Base-by-base conservation (phyloP, 2,888 invertebrate genomes). In the Cheilosia vernalis region DNA sequence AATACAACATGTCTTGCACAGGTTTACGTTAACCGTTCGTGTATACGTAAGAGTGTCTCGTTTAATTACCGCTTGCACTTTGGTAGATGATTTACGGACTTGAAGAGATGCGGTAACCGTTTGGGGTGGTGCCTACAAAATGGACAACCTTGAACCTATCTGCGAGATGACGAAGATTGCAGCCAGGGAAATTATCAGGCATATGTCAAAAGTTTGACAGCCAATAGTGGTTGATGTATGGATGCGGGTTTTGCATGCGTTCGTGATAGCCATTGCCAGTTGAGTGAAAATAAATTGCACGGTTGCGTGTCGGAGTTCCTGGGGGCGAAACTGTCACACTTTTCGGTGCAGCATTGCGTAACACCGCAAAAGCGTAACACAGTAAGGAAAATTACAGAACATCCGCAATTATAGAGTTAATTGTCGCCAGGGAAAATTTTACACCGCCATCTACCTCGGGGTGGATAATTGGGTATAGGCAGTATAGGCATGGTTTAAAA, bases 141-240 rank as follows among this genome's bases (percentile, higher is more conserved):
- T 33, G 56, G 27, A 40, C 79, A 79, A 80, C 80, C 80, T 73
- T 73, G 80, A 80, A 80, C 73, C 80, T 74, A 60, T 10, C 0
- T 4, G 15, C 51, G 21, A 19, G n/a, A 60, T 13, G 21, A 13
- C 10, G 30, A 42, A 47, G 64, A 74, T 40, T 67, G 42, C 21
- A 60, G 17, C 40, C 58, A 60, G 4, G 4, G 21, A 49, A 49
- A 37, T 77, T 33, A 58, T 60, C 10, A n/a, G 24, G 47, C 27
- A 63, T 63, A 19, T 73, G 55, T 73, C 63, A 37, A 44, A 77
- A 60, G 30, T 19, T 15, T 60, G 51, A 40, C 49, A 21, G 24
- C 27, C 21, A 4, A 37, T 37, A 13, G 13, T 33, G 3, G 10
- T 10, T 33, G 13, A 13, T 37, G 37, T 37, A 24, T 42, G 10